Evolutionary conservation across 1,140 invertebrate species (phyloP).

Genomic region (Anoplophora glabripennis): DNA sequence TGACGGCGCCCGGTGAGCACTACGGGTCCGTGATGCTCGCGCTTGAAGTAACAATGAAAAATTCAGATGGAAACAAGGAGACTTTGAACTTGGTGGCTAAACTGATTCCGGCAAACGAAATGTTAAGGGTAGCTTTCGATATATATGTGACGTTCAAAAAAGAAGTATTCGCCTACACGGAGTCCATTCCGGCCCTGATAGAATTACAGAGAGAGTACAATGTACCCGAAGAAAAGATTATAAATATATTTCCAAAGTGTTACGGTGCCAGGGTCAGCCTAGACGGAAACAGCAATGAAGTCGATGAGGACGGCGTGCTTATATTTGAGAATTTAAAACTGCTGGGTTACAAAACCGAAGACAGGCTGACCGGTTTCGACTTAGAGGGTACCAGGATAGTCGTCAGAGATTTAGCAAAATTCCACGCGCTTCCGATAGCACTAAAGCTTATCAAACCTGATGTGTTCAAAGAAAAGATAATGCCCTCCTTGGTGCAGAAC

Average conservation of each 20-base stretch:
- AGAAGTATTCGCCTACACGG: slow-evolving; percentile 57
- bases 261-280: slow-evolving; percentile 55
- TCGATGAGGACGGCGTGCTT: slow-evolving; percentile 57
- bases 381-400: slow-evolving; percentile 51
- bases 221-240: slow-evolving; percentile 45
- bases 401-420: slow-evolving; percentile 53
- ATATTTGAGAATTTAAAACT: slow-evolving; percentile 58
- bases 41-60: slow-evolving; percentile 37
- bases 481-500: slow-evolving; percentile 44
- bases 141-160: slow-evolving; percentile 58
- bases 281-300: slow-evolving; percentile 41
- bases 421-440: slow-evolving; percentile 59
- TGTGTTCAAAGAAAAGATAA: slow-evolving; percentile 50
- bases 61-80: slow-evolving; percentile 28
- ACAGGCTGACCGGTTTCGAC: slow-evolving; percentile 54
- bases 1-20: slow-evolving; percentile 45
- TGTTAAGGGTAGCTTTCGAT: slow-evolving; percentile 56
- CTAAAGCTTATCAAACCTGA: slow-evolving; percentile 53
- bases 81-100: slow-evolving; percentile 56
- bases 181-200: slow-evolving; percentile 51
- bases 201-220: slow-evolving; percentile 53
- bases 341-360: slow-evolving; percentile 51
- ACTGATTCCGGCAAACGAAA: slow-evolving; percentile 56
- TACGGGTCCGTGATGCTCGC: slow-evolving; percentile 45
- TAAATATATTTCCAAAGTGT: slow-evolving; percentile 53